Conservation (phyloP, 1,140 invertebrate species). For the Parasteatoda tepidariorum region DNA sequence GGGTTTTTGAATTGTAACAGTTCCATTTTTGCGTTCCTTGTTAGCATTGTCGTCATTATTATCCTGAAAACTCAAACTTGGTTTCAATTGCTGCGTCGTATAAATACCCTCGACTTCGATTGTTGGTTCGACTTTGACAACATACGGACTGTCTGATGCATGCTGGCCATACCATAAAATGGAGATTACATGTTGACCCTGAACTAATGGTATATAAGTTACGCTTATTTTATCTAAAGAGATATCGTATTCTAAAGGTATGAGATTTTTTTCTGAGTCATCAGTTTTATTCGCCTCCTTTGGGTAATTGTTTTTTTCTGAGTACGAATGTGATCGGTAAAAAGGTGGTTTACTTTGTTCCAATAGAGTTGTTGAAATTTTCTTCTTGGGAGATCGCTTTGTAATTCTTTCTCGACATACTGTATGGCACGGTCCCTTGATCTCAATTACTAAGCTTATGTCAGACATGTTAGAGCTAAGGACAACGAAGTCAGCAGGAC, state of each 20-base stretch:
- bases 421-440: constrained; percentile 59
- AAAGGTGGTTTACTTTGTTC: neutral
- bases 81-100: neutral
- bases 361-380: neutral
- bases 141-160: constrained; percentile 62
- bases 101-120: neutral
- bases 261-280: constrained; percentile 9
- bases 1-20: constrained; percentile 6
- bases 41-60: neutral
- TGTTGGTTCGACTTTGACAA: constrained; percentile 57
- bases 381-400: constrained; percentile 51
- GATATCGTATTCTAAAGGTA: constrained; percentile 63
- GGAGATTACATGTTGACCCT: constrained; percentile 52
- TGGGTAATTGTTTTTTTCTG: neutral
- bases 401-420: constrained; percentile 60
- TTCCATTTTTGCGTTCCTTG: neutral
- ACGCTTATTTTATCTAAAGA: constrained; percentile 56
- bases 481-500: constrained; percentile 61
- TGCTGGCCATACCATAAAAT: constrained; percentile 63
- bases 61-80: neutral
- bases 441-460: constrained; percentile 62
- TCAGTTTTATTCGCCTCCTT: neutral
- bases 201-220: constrained; percentile 58
- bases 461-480: constrained; percentile 48
- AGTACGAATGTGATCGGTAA: neutral